Percentiles rank a stretch among this genome's conserved stretches.
phyloP scores from a whole-genome alignment of 2,888 invertebrate genomes.

The Oscheius sp. region DNA sequence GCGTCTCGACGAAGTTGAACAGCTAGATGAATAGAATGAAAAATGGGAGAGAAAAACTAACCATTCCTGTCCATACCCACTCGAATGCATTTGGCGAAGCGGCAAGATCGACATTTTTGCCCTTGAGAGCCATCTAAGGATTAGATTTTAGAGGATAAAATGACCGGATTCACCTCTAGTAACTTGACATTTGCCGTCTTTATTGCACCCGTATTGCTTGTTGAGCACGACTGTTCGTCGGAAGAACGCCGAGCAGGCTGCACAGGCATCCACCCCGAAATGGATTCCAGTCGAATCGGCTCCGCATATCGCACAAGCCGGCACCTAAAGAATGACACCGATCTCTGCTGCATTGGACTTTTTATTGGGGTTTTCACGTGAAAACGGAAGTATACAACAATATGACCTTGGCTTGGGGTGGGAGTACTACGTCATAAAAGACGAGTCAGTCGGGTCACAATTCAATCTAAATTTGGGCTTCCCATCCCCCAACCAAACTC shows the following conservation, averaged over 20 bases:
- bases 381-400: too few species aligned
- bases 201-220: constrained; percentile 60
- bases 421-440: too few species aligned
- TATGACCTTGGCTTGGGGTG: too few species aligned
- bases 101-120: constrained; percentile 64
- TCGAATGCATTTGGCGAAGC: constrained; percentile 59
- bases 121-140: constrained; percentile 51
- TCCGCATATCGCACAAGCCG: constrained; percentile 61
- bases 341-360: background rate
- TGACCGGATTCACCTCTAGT: constrained; percentile 48
- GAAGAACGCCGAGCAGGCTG: constrained; percentile 61
- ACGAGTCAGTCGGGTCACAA: too few species aligned
- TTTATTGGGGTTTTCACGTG: too few species aligned
- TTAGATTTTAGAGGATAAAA: background rate
- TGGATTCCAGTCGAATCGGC: constrained; percentile 67
- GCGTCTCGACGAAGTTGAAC: constrained; percentile 67
- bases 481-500: too few species aligned
- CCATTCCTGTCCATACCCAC: constrained; percentile 63
- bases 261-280: constrained; percentile 67
- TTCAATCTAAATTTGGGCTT: too few species aligned
- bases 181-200: constrained; percentile 55
- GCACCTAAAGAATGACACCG: constrained; percentile 40
- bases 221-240: constrained; percentile 62
- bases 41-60: constrained; percentile 32
- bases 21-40: constrained; percentile 36